A percentile compares a stretch with the other conserved stretches of the same genome.
These are phyloP conservation scores for Fulmarus glacialis DNA, from an alignment of 2,113 vertebrate species.

Conservation along the genomic window DNA sequence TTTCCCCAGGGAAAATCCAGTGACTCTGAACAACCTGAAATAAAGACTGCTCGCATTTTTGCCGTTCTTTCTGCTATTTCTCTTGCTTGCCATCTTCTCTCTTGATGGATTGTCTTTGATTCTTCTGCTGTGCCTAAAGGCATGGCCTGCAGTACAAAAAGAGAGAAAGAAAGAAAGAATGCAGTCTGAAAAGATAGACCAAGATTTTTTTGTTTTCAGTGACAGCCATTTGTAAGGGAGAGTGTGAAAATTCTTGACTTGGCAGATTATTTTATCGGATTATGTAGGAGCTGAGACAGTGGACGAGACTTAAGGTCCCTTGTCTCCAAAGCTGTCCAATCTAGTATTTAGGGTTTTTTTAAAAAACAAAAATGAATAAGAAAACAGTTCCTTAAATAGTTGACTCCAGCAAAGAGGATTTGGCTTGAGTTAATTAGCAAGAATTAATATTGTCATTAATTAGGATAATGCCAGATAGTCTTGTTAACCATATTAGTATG, in stretches of 20 bases:
- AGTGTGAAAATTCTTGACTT: constrained; percentile 45
- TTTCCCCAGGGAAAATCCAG: constrained; percentile 49
- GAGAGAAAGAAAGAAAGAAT: constrained; percentile 42
- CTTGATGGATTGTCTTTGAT: constrained; percentile 58
- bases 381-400: not conserved
- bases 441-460: constrained; percentile 11
- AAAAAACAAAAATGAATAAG: not conserved
- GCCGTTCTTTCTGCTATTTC: constrained; percentile 17
- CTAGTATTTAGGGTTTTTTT: not conserved
- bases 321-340: not conserved
- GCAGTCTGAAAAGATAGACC: constrained; percentile 47
- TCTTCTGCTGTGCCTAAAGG: constrained; percentile 42
- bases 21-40: not conserved
- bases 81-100: constrained; percentile 25
- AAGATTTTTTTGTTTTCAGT: constrained; percentile 16
- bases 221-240: constrained; percentile 26
- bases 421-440: not conserved
- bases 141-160: constrained; percentile 22
- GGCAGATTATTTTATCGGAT: not conserved
- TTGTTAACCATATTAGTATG: not conserved
- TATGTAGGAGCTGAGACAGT: not conserved
- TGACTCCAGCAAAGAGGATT: not conserved
- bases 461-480: not conserved
- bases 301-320: not conserved
- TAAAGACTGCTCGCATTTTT: constrained; percentile 39